These are phyloP conservation scores for Amblyjoppa fuscipennis DNA, from an alignment of 2,888 invertebrate genomes.

Conservation along the genomic window DNA sequence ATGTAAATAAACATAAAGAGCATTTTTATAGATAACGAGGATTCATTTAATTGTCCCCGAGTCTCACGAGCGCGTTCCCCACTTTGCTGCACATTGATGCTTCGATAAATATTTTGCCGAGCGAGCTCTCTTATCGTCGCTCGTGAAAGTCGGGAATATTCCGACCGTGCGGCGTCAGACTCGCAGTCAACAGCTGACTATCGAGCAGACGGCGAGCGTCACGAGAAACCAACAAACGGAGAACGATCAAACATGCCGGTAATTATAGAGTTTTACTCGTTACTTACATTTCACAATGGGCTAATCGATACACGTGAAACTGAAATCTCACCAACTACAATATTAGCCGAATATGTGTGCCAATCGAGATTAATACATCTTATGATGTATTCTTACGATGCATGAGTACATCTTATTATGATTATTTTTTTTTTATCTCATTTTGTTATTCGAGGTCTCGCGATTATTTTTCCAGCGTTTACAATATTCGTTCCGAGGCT, in stretches of 20 bases:
- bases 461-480: conserved; percentile 66
- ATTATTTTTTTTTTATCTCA: conserved; percentile 23
- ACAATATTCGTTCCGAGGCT: conserved; percentile 86
- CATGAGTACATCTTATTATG: conserved; percentile 36
- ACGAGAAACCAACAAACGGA: not conserved
- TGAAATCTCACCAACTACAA: no score
- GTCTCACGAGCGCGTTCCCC: conserved; percentile 6
- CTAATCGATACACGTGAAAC: not conserved
- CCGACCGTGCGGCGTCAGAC: not conserved
- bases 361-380: not conserved
- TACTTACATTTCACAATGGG: not conserved
- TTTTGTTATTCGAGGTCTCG: conserved; percentile 5
- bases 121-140: conserved; percentile 45
- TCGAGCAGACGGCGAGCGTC: conserved; percentile 30
- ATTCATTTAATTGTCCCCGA: not conserved
- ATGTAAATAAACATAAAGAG: conserved; percentile 83
- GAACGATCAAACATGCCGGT: conserved; percentile 52
- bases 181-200: conserved; percentile 56
- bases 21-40: conserved; percentile 81
- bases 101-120: conserved; percentile 20
- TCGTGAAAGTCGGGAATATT: conserved; percentile 50
- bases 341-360: not conserved
- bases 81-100: conserved; percentile 13
- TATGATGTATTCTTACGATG: not conserved
- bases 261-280: conserved; percentile 16